Conservation (phyloP, 2,113 vertebrate genomes). For the Orycteropus afer region DNA sequence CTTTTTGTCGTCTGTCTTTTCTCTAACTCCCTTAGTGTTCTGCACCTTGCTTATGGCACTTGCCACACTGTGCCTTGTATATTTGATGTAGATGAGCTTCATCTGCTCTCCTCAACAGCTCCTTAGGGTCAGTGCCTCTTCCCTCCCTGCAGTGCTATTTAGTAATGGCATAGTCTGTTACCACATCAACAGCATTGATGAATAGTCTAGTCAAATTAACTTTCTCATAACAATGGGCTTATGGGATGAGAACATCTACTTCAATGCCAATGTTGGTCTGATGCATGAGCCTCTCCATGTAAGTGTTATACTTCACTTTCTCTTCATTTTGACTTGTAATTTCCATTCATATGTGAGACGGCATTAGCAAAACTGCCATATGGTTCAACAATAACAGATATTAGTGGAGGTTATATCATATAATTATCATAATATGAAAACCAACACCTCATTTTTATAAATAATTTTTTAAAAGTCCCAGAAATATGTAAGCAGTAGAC, state of each 20-base stretch:
- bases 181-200: neutral
- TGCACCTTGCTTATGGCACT: neutral
- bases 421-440: neutral
- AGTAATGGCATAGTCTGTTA: neutral
- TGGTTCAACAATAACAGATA: neutral
- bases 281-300: neutral
- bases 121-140: neutral
- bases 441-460: neutral
- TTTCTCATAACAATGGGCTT: neutral
- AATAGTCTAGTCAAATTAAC: neutral
- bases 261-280: neutral
- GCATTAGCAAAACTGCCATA: neutral
- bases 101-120: neutral
- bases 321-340: neutral
- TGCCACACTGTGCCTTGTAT: neutral
- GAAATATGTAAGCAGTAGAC: neutral
- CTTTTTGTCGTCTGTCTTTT: neutral
- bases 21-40: neutral
- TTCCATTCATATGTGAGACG: neutral
- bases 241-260: neutral
- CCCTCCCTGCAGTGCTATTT: neutral
- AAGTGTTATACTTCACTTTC: neutral
- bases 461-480: neutral
- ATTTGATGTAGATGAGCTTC: neutral
- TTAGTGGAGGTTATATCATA: neutral